These are phyloP conservation scores for Recurvirostra avosetta DNA, from an alignment of 2,113 vertebrate genomes.

Conservation along the genomic window DNA sequence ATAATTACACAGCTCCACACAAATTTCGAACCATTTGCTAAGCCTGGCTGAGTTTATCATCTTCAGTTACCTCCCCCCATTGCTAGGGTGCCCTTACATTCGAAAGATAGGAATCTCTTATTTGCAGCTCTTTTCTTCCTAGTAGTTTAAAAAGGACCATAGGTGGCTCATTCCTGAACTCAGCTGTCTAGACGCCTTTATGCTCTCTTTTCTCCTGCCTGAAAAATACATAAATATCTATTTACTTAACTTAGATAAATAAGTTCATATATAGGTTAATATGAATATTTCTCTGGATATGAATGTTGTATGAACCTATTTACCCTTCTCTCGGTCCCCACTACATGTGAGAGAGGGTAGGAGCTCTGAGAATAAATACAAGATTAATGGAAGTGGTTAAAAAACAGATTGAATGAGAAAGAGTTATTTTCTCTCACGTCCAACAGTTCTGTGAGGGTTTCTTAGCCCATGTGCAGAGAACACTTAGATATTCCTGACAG, in stretches of 20 bases:
- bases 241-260: background rate
- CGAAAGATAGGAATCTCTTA: background rate
- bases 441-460: background rate
- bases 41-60: background rate
- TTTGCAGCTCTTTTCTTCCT: background rate
- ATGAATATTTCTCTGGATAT: background rate
- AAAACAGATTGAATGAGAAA: background rate
- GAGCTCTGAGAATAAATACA: background rate
- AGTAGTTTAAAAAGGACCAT: background rate
- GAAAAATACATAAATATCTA: background rate
- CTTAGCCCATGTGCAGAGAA: background rate
- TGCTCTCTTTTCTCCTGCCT: background rate
- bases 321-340: background rate
- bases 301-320: background rate
- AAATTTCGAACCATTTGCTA: background rate
- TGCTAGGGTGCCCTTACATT: background rate
- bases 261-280: background rate
- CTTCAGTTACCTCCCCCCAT: background rate
- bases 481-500: background rate
- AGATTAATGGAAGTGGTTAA: background rate
- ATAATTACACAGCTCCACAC: background rate
- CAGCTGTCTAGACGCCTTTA: background rate
- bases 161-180: background rate
- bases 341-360: background rate
- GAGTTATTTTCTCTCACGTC: background rate